Percentiles rank a stretch among this genome's conserved stretches.
These are phyloP conservation scores for Ciconia boyciana DNA, from an alignment of 2,113 vertebrate species.

Conservation along the genomic window DNA sequence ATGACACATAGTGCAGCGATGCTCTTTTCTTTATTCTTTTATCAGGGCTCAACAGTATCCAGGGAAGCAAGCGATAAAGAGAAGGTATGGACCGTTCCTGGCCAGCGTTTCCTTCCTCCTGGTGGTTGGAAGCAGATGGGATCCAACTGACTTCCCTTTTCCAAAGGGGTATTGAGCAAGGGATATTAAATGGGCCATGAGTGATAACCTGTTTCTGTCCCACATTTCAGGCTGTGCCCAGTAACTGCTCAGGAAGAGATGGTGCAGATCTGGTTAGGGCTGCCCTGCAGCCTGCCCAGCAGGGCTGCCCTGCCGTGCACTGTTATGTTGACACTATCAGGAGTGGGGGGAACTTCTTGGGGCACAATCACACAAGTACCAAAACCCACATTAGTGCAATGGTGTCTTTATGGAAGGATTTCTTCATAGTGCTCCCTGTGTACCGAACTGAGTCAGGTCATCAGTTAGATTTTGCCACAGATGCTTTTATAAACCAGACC, in stretches of 20 bases:
- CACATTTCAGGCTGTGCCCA: not conserved
- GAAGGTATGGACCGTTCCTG: constrained; percentile 75
- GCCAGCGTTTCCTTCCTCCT: not conserved
- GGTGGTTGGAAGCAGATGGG: not conserved
- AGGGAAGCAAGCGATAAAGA: constrained; percentile 96
- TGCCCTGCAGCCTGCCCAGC: no score
- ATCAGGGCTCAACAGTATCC: constrained; percentile 90
- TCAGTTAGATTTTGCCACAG: not conserved
- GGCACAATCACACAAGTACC: not conserved
- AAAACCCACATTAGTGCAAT: not conserved
- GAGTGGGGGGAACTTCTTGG: not conserved
- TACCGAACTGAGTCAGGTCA: not conserved
- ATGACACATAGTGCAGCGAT: not conserved
- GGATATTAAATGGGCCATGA: not conserved
- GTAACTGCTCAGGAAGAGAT: not conserved
- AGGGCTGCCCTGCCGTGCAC: not conserved
- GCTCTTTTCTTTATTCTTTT: not conserved
- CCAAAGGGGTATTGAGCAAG: not conserved
- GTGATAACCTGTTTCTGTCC: not conserved
- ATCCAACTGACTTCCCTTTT: not conserved
- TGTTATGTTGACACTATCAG: not conserved
- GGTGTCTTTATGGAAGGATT: not conserved
- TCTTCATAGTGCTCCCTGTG: not conserved
- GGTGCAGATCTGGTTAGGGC: not conserved
- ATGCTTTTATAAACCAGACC: not conserved